Evolutionary conservation across 2,888 invertebrate species (phyloP), one percentile per base, ranked within the genome.

Genomic region (Chrysodeixis includens): DNA sequence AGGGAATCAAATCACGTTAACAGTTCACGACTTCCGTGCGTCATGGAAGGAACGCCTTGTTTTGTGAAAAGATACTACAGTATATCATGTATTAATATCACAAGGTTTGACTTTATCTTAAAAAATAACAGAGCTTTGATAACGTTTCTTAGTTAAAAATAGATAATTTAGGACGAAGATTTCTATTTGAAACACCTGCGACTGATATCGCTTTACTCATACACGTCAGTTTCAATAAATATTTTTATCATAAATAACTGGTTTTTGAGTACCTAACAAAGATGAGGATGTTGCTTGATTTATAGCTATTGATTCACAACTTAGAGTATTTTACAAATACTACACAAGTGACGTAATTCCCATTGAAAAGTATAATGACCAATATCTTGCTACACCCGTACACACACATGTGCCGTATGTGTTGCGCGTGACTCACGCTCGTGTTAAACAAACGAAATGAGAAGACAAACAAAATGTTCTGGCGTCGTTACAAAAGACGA

Each of bases 331-430:
- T 86, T 83, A 81, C 79, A 84, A 85, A 85, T 86, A 87, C 84
- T 86, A 89, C 82, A 79, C 18, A 72, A 83, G 79, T 91, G 90
- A 93, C 90, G 90, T 87, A 87, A 86, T 71, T 65, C 71, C 79
- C 84, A 88, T 91, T 89, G 86, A 90, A 88, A 85, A 82, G 76
- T 79, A 75, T 83, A 90, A 87, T 88, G 86, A 87, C 86, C 87
- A 89, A 89, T 88, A 86, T 83, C 74, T 78, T 84, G 78, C 75
- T 80, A 79, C 79, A 73, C 73, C 71, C 58, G 71, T 63, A 74
- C 76, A 72, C 66, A 78, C 78, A 86, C 81, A 83, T 79, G 82
- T 83, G 83, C 79, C 20, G 46, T 58, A 22, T 46, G 52, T 77
- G 78, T 66, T 78, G 76, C 78, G 78, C 68, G 71, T 90, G 90